phyloP scores from a whole-genome alignment of 2,113 vertebrate genomes.

The Cochlearius cochlearius region DNA sequence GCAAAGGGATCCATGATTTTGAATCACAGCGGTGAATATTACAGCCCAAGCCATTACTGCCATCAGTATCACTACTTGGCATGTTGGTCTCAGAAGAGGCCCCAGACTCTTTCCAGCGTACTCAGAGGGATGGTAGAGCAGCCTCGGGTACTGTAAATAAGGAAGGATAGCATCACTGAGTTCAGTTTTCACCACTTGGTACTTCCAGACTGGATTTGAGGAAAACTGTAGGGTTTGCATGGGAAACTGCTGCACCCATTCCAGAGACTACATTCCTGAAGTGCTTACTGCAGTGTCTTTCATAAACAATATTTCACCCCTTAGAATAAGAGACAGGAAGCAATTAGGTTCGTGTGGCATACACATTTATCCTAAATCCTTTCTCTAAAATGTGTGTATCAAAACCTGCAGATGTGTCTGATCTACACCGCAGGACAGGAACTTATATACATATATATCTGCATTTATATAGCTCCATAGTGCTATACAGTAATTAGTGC shows the following conservation, averaged over 20 bases:
- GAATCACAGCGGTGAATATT: neutral
- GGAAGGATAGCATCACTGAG: neutral
- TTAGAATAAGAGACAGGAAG: neutral
- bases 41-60: neutral
- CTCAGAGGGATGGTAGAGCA: neutral
- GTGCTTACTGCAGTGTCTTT: neutral
- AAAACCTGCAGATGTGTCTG: neutral
- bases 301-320: neutral
- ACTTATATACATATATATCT: neutral
- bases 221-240: neutral
- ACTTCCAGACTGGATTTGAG: neutral
- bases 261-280: neutral
- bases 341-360: neutral
- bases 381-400: neutral
- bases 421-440: neutral
- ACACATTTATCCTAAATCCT: neutral
- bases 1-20: neutral
- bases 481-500: neutral
- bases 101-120: neutral
- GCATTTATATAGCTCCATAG: neutral
- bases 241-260: neutral
- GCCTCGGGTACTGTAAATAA: neutral
- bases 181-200: neutral
- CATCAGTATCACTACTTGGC: neutral
- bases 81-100: neutral